phyloP scores from a whole-genome alignment of 2,113 vertebrate genomes.

The Nycticebus coucang region DNA sequence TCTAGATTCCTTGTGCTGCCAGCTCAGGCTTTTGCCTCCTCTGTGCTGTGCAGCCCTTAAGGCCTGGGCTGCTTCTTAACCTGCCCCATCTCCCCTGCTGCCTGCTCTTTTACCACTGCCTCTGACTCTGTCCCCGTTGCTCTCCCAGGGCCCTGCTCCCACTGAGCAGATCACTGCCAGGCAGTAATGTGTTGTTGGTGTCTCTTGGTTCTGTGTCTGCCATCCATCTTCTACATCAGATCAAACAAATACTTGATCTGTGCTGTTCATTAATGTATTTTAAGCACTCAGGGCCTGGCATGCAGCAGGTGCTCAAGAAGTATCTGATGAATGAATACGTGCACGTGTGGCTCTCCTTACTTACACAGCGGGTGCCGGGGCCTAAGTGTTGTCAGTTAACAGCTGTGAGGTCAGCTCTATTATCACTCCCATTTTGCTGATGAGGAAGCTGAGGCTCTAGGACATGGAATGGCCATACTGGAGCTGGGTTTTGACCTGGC shows the following conservation, averaged over 20 bases:
- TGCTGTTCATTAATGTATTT: background rate
- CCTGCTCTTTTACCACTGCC: background rate
- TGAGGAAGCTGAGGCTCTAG: background rate
- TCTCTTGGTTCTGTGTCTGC: background rate
- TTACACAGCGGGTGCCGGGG: background rate
- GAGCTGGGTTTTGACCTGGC: background rate
- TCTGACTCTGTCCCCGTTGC: background rate
- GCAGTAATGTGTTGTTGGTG: background rate
- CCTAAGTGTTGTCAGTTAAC: background rate
- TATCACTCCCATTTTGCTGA: background rate
- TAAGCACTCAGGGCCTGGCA: background rate
- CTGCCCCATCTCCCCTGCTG: background rate
- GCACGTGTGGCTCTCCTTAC: background rate
- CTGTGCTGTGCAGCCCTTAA: background rate
- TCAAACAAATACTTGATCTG: background rate
- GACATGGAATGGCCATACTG: rapidly evolving
- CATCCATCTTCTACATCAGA: background rate
- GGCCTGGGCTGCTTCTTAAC: background rate
- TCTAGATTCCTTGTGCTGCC: background rate
- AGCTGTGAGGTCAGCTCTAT: background rate
- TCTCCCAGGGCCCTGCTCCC: too few species aligned
- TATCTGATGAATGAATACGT: background rate
- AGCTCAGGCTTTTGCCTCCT: background rate
- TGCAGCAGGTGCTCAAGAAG: background rate
- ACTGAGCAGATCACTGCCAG: rapidly evolving